A percentile compares a stretch with the other conserved stretches of the same genome.
Conservation (phyloP, 2,888 invertebrate species). For the Gryllus longicercus region DNA sequence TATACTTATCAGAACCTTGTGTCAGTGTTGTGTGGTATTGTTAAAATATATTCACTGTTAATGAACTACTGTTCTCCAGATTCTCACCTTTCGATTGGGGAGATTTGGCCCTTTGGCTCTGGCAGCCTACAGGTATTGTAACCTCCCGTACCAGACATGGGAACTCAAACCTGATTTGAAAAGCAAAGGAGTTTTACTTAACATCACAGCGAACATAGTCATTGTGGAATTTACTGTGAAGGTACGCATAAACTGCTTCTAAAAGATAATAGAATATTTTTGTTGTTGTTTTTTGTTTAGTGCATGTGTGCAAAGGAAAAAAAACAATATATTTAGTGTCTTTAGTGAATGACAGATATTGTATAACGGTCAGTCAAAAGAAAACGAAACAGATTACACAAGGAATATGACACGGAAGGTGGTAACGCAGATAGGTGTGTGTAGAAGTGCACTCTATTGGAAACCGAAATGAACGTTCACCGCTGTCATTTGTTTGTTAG, state of each 20-base stretch:
- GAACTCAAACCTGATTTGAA: constrained; percentile 67
- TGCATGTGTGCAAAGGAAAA: too few relatives aligned
- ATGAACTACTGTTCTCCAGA: constrained; percentile 39
- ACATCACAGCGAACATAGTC: constrained; percentile 55
- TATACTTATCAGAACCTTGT: neutral
- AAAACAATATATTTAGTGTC: too few relatives aligned
- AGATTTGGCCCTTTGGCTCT: constrained; percentile 69
- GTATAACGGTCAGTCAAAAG: too few relatives aligned
- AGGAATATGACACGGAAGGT: too few relatives aligned
- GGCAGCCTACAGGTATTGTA: constrained; percentile 69
- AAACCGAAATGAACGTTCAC: too few relatives aligned
- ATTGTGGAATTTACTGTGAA: constrained; percentile 56
- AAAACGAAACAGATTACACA: too few relatives aligned
- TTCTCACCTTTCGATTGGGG: constrained; percentile 71
- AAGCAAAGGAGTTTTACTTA: constrained; percentile 47
- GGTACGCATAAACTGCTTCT: constrained; percentile 39
- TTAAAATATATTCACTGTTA: neutral
- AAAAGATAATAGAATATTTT: neutral
- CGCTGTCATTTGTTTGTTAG: too few relatives aligned
- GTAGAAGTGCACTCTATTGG: too few relatives aligned
- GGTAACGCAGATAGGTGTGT: too few relatives aligned
- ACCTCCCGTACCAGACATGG: constrained; percentile 84
- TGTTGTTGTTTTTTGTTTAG: neutral
- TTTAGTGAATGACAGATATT: too few relatives aligned
- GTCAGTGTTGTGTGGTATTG: neutral